Evolutionary conservation across 2,888 invertebrate genomes (phyloP).

Genomic region (Psylliodes chrysocephalus): DNA sequence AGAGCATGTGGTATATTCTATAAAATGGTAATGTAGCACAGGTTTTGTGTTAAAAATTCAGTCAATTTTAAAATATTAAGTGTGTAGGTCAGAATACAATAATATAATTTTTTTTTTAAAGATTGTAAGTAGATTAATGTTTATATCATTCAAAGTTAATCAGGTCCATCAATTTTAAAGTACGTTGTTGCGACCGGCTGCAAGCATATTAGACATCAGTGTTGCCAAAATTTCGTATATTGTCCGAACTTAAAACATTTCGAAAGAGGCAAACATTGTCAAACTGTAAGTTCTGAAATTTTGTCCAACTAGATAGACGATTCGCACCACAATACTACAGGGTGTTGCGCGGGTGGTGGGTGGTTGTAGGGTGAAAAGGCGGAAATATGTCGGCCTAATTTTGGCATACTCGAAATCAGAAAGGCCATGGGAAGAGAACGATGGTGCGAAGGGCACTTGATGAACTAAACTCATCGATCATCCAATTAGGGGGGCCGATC

Average conservation of each 20-base stretch:
- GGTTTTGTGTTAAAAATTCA: too few relatives aligned
- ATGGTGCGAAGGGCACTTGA: slow-evolving; percentile 59
- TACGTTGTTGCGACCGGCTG: too few relatives aligned
- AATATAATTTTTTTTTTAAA: too few relatives aligned
- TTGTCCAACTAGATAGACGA: background rate
- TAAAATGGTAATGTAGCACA: too few relatives aligned
- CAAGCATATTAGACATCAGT: too few relatives aligned
- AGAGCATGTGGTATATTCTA: too few relatives aligned
- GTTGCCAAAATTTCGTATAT: background rate
- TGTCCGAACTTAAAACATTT: background rate
- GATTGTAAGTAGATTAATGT: too few relatives aligned
- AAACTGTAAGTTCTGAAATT: background rate
- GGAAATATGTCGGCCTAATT: slow-evolving; percentile 52
- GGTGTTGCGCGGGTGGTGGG: slow-evolving; percentile 18
- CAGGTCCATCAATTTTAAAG: too few relatives aligned
- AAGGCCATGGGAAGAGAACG: slow-evolving; percentile 51
- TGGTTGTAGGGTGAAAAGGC: slow-evolving; percentile 11
- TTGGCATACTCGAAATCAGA: slow-evolving; percentile 44
- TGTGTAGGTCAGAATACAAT: too few relatives aligned
- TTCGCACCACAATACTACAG: background rate
- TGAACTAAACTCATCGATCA: slow-evolving; percentile 76
- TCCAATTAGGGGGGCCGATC: slow-evolving; percentile 80
- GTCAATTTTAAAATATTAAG: too few relatives aligned
- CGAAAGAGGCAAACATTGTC: background rate
- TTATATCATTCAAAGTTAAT: too few relatives aligned